Conservation (phyloP, 2,797 vertebrate genomes). For the Buceros bicornis region DNA sequence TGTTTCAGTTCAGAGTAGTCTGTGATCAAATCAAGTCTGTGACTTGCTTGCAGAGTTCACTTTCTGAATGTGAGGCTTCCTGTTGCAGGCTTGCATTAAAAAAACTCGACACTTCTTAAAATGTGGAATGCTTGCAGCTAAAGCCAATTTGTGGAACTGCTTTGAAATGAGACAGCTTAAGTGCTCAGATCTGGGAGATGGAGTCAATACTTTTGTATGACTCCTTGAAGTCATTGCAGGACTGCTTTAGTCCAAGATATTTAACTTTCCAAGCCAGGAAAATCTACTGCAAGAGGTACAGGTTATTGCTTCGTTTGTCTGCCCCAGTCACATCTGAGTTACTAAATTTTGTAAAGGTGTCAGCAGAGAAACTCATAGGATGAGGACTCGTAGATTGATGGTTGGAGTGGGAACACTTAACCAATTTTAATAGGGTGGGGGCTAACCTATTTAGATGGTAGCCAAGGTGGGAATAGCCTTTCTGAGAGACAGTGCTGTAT, state of each 20-base stretch:
- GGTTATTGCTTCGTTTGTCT: constrained; percentile 55
- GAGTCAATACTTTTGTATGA: not conserved
- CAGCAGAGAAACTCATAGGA: constrained; percentile 1
- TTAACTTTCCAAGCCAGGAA: constrained; percentile 39
- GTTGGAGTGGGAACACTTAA: not conserved
- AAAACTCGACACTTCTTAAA: constrained; percentile 1
- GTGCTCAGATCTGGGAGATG: not conserved
- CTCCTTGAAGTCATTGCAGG: constrained; percentile 6
- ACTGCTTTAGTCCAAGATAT: constrained; percentile 6
- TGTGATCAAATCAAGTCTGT: constrained; percentile 20
- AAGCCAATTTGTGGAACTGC: constrained; percentile 29
- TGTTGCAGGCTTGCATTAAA: constrained; percentile 11
- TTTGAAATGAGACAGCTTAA: constrained; percentile 46
- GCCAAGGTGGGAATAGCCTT: not conserved
- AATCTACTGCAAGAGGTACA: constrained; percentile 36
- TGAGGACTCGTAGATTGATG: not conserved
- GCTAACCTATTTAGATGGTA: not conserved
- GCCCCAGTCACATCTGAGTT: not conserved
- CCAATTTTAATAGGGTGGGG: not conserved
- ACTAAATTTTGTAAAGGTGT: constrained; percentile 35
- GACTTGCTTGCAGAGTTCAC: constrained; percentile 17
- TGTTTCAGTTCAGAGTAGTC: constrained; percentile 14
- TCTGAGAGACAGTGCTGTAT: not conserved
- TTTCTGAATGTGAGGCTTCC: constrained; percentile 37
- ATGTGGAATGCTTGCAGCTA: constrained; percentile 42